These are phyloP conservation scores for Stenodema calcarata DNA, from an alignment of 2,888 invertebrate species.

Conservation along the genomic window DNA sequence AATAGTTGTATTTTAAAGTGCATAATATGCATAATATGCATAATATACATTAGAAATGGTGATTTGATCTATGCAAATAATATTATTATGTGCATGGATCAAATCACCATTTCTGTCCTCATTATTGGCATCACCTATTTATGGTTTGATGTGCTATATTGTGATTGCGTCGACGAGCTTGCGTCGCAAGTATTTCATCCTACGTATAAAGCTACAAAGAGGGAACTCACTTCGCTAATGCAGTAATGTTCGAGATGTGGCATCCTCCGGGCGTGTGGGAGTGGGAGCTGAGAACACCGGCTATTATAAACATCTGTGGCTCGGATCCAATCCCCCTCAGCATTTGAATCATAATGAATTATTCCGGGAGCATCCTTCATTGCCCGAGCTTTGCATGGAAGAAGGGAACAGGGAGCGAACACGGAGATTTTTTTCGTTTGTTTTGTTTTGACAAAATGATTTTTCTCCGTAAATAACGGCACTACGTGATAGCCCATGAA, in stretches of 20 bases:
- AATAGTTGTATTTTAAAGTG: too few relatives aligned
- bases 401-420: background rate
- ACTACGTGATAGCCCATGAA: background rate
- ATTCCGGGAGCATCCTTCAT: slow-evolving; percentile 46
- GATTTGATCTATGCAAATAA: too few relatives aligned
- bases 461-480: slow-evolving; percentile 19
- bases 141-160: too few relatives aligned
- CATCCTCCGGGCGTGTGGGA: background rate
- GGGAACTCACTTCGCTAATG: background rate
- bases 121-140: too few relatives aligned
- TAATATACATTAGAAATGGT: too few relatives aligned
- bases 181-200: too few relatives aligned
- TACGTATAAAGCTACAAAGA: background rate
- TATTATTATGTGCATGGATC: too few relatives aligned
- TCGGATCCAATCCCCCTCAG: slow-evolving; percentile 43
- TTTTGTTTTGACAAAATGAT: too few relatives aligned
- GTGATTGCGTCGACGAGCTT: too few relatives aligned
- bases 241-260: slow-evolving; percentile 23
- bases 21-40: too few relatives aligned
- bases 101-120: too few relatives aligned
- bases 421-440: slow-evolving; percentile 33
- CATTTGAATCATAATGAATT: slow-evolving; percentile 45
- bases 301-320: slow-evolving; percentile 49
- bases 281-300: slow-evolving; percentile 44
- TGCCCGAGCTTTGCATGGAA: background rate